Base-by-base conservation (phyloP, 1,140 invertebrate species). In the Hestina assimilis region DNA sequence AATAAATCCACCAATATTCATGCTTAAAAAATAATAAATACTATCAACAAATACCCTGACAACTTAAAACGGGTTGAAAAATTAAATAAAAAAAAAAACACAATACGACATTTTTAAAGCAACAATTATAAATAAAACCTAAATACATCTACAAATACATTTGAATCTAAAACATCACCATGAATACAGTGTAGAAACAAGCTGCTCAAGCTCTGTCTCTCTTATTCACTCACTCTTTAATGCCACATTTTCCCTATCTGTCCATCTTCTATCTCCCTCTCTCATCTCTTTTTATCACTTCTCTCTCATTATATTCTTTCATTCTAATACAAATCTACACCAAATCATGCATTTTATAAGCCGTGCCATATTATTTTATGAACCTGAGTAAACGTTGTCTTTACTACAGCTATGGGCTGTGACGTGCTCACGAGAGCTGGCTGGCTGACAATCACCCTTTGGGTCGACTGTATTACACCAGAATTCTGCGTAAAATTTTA, bases 361-460 rank as follows among this genome's bases (percentile, higher is more conserved):
- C 47, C 53, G 29, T 59, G 51, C 50, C 42, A 60, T 68, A 68
- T 57, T 9, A 9, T 11, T 24, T 8, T 63, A 65, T 59, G 53
- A 75, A 85, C 82, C 84, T 87, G 84, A 31, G 82, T 76, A 2
- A 87, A 63, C 55, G 76, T 69, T 38, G 79, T 78, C 72, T 87
- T 86, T 45, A 84, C 76, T 61, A 85, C 72, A 41, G 76, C 73
- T 72, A 85, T 85, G 29, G 81, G 73, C 55, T 86, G 85, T 45
- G 85, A 72, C 0, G 81, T 75, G 75, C 72, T 83, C 51, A 85
- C 79, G 56, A 88, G 64, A 15, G 76, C 68, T 7, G 85, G 77
- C 62, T 87, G 84, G 64, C 79, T 82, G 45, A 84, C 78, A 47
- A 88, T 83, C 75, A 88, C 83, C 58, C 85, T 76, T 69, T 88